Evolutionary conservation across 2,113 vertebrate genomes (phyloP).

Genomic region (Alaudala cheleensis): DNA sequence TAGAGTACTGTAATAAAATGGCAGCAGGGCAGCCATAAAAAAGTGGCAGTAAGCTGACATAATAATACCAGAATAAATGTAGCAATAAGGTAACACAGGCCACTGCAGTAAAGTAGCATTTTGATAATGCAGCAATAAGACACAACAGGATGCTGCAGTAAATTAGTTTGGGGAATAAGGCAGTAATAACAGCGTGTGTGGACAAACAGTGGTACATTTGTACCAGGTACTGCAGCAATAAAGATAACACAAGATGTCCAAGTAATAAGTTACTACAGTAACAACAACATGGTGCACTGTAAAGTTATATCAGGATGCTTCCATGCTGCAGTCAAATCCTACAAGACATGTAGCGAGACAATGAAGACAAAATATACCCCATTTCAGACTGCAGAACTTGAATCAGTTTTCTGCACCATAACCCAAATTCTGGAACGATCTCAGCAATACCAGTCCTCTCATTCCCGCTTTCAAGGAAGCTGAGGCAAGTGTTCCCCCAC

Average conservation of each 20-base stretch:
- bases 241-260: conserved; percentile 32
- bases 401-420: background rate
- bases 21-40: conserved; percentile 58
- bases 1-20: conserved; percentile 57
- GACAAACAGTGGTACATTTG: conserved; percentile 18
- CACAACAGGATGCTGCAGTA: conserved; percentile 47
- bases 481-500: conserved; percentile 27
- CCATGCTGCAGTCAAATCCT: conserved; percentile 32
- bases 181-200: background rate
- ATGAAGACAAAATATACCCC: background rate
- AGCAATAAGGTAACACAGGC: conserved; percentile 66
- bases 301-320: conserved; percentile 39
- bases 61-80: conserved; percentile 65
- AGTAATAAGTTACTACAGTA: conserved; percentile 54
- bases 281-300: conserved; percentile 15
- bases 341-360: background rate
- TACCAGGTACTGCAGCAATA: conserved; percentile 74
- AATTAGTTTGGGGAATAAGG: conserved; percentile 29
- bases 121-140: conserved; percentile 60
- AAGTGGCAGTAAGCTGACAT: conserved; percentile 56
- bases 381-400: background rate
- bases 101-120: conserved; percentile 55
- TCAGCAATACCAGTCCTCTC: conserved; percentile 41
- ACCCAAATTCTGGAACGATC: conserved; percentile 2
- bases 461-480: conserved; percentile 52